A percentile compares a stretch with the other conserved stretches of the same genome.
Evolutionary conservation across 1,140 invertebrate genomes (phyloP).

Genomic region (Lepidurus apus): DNA sequence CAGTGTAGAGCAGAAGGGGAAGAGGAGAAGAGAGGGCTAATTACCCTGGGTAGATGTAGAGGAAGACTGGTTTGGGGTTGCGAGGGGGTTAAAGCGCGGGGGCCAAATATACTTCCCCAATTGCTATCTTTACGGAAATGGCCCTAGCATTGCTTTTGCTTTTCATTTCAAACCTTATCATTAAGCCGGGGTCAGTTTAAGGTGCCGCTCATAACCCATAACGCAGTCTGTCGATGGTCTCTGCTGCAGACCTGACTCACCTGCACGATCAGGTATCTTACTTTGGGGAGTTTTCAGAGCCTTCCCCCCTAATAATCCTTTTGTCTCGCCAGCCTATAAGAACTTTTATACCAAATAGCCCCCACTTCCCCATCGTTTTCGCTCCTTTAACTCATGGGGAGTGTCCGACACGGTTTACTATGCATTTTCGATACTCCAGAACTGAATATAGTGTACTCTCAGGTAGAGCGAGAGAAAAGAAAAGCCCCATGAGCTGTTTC

Average conservation of each 20-base stretch:
- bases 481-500: neutral
- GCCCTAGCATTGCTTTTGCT: neutral
- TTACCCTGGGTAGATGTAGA: too few species aligned
- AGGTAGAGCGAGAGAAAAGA: neutral
- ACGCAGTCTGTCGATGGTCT: neutral
- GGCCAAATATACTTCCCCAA: constrained; percentile 9
- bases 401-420: constrained; percentile 10
- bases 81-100: neutral
- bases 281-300: neutral
- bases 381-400: neutral
- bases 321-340: neutral
- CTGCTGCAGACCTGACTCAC: neutral
- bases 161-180: neutral
- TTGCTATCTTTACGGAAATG: constrained; percentile 5
- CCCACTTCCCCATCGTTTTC: neutral
- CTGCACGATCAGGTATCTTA: neutral
- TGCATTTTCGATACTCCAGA: neutral
- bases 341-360: constrained; percentile 12
- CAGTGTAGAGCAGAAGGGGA: neutral
- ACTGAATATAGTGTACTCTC: neutral
- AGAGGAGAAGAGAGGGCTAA: neutral
- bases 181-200: neutral
- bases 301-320: constrained; percentile 10
- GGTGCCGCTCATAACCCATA: constrained; percentile 14
- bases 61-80: neutral